Percentiles rank a stretch among this genome's conserved stretches.
Conservation (phyloP, 2,888 invertebrate species). For the Hirtodrosophila confusa region DNA sequence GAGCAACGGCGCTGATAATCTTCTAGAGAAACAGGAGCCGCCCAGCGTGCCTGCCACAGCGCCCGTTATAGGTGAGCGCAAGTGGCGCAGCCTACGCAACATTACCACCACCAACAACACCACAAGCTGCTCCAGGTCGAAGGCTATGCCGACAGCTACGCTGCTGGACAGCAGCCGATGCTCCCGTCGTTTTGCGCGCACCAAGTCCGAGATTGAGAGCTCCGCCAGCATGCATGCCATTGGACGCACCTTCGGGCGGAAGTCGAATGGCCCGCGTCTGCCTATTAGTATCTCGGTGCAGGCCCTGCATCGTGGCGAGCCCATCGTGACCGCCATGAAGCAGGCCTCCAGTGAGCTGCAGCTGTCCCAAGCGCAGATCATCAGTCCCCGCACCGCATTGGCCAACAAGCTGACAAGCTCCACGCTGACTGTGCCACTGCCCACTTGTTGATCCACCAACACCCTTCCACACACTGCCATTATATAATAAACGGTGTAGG, state of each 20-base stretch:
- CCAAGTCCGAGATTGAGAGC: slow-evolving; percentile 63
- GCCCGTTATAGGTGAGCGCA: slow-evolving; percentile 54
- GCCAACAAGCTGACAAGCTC: slow-evolving; percentile 47
- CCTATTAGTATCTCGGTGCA: slow-evolving; percentile 68
- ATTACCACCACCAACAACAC: slow-evolving; percentile 28
- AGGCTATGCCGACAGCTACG: slow-evolving; percentile 10
- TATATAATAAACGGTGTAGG: slow-evolving; percentile 5
- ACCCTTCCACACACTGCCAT: slow-evolving; percentile 28
- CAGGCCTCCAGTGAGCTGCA: slow-evolving; percentile 67
- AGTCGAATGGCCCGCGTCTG: slow-evolving; percentile 57
- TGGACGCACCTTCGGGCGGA: slow-evolving; percentile 68
- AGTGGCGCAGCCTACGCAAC: slow-evolving; percentile 67
- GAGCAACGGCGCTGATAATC: slow-evolving; percentile 34
- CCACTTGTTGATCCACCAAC: slow-evolving; percentile 47
- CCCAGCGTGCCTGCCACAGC: slow-evolving; percentile 44
- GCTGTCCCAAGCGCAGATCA: slow-evolving; percentile 48
- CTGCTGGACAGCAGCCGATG: slow-evolving; percentile 16
- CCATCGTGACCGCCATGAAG: slow-evolving; percentile 62
- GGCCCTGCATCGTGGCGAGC: slow-evolving; percentile 66
- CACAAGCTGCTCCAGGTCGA: slow-evolving; percentile 29
- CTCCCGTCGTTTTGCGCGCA: slow-evolving; percentile 61
- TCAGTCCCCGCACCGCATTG: slow-evolving; percentile 58
- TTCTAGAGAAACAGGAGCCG: slow-evolving; percentile 44
- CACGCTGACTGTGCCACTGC: slow-evolving; percentile 47
- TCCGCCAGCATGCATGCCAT: slow-evolving; percentile 69